phyloP scores from a whole-genome alignment of 2,888 invertebrate genomes.

The Petrophora chlorosata region DNA sequence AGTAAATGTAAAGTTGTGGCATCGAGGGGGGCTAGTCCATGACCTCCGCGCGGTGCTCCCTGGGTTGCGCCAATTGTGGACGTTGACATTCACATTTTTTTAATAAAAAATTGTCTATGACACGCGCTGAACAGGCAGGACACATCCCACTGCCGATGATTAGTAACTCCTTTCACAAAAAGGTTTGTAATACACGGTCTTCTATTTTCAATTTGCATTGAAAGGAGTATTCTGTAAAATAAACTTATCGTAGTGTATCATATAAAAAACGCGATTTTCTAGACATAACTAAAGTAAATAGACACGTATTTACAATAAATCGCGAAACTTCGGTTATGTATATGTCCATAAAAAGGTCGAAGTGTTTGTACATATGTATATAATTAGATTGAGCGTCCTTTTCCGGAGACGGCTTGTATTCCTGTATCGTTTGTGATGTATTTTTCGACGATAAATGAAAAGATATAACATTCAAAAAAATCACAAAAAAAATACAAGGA shows the following conservation, averaged over 20 bases:
- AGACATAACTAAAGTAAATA: conserved; percentile 18
- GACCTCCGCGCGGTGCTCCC: conserved; percentile 82
- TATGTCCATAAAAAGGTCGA: conserved; percentile 51
- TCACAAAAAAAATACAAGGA: conserved; percentile 62
- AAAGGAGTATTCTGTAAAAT: conserved; percentile 23
- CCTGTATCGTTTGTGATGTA: conserved; percentile 67
- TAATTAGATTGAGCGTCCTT: conserved; percentile 60
- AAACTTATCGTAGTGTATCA: conserved; percentile 13
- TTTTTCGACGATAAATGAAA: conserved; percentile 43
- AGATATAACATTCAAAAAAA: conserved; percentile 49
- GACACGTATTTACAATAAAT: conserved; percentile 24
- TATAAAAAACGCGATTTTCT: conserved; percentile 14
- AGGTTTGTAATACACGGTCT: neutral
- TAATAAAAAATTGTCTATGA: conserved; percentile 45
- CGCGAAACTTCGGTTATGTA: conserved; percentile 42
- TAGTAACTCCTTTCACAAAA: conserved; percentile 27
- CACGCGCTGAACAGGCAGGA: conserved; percentile 38
- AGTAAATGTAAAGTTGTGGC: conserved; percentile 52
- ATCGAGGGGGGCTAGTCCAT: conserved; percentile 80
- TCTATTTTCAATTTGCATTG: conserved; percentile 10
- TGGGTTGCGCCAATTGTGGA: conserved; percentile 82
- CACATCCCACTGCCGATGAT: conserved; percentile 29
- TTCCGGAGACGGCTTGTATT: conserved; percentile 62
- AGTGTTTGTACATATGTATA: conserved; percentile 73
- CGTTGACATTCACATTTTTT: conserved; percentile 65